Evolutionary conservation across 2,113 vertebrate genomes (phyloP), one percentile per base, ranked within the genome.

Genomic region (Formicarius rufipectus): DNA sequence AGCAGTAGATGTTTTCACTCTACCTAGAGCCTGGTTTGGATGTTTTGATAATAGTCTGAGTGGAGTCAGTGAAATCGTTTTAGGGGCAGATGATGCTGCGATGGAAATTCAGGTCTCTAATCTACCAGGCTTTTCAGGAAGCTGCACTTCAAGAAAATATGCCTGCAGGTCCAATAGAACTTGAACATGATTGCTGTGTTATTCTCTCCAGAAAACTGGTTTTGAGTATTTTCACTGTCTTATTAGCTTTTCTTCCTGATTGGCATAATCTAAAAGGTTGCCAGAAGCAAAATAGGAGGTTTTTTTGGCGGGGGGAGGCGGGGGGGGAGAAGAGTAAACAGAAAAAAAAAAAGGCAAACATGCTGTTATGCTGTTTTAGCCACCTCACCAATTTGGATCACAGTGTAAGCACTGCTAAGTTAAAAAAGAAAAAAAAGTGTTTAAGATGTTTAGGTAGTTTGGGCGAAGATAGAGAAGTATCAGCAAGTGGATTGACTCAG

Each of bases 1-100:
- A 97, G 78, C 89, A 95, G 89, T 93, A 83, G 85, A 79, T 81
- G 49, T 96, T 95, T 80, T 85, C 73, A 44, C 55, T 97, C 84
- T 93, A 13, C 76, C 86, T 93, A 77, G 74, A 94, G 89, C 52
- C 75, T 20, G 21, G 45, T 89, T 91, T 92, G 88, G 75, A 86
- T 94, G 67, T 92, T 97, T 92, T 96, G 62, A 75, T 95, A 91
- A 86, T 58, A 72, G 35, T 80, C 50, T 84, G 84, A 98, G 82
- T 84, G 88, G 75, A 87, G 74, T 74, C 55, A 50, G 63, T 93
- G 76, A 96, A 96, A 93, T 97, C 25, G 78, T 97, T 97, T 96
- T 92, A 94, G 84, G 63, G 82, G 22, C 63, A 95, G 90, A 94
- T 95, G 93, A 97, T 97, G 74, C 87, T 95, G 83, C 97, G 67